phyloP scores from a whole-genome alignment of 2,113 vertebrate genomes.

The Lophotis ruficrista region DNA sequence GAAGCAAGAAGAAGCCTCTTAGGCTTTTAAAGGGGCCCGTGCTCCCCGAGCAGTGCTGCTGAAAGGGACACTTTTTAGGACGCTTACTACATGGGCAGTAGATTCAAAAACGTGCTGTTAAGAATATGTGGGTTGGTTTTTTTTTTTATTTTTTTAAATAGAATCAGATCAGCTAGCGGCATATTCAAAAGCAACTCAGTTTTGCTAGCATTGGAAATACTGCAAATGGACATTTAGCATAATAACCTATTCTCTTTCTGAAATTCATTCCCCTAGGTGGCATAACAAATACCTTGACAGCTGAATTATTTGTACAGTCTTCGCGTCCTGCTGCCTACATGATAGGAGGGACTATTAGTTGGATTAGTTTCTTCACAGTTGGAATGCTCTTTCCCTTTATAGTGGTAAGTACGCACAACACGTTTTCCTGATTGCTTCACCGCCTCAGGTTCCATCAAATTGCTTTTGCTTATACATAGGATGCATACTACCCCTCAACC shows the following conservation, averaged over 20 bases:
- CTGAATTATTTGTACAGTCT: constrained; percentile 88
- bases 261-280: constrained; percentile 36
- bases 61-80: neutral
- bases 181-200: neutral
- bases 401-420: constrained; percentile 76
- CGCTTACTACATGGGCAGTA: neutral
- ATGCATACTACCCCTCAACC: neutral
- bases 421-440: neutral
- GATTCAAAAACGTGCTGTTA: neutral
- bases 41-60: neutral
- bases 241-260: neutral
- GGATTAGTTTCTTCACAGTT: constrained; percentile 89
- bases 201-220: neutral
- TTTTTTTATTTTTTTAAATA: neutral
- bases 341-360: constrained; percentile 84
- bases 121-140: neutral
- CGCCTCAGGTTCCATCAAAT: neutral
- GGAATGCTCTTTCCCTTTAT: constrained; percentile 91
- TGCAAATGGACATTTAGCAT: neutral
- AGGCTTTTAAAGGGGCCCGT: neutral
- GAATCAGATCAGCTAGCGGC: neutral
- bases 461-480: neutral
- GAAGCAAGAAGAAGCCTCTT: neutral
- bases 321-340: constrained; percentile 86
- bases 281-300: constrained; percentile 73